phyloP scores from a whole-genome alignment of 1,140 invertebrate genomes.

The Bombus affinis region DNA sequence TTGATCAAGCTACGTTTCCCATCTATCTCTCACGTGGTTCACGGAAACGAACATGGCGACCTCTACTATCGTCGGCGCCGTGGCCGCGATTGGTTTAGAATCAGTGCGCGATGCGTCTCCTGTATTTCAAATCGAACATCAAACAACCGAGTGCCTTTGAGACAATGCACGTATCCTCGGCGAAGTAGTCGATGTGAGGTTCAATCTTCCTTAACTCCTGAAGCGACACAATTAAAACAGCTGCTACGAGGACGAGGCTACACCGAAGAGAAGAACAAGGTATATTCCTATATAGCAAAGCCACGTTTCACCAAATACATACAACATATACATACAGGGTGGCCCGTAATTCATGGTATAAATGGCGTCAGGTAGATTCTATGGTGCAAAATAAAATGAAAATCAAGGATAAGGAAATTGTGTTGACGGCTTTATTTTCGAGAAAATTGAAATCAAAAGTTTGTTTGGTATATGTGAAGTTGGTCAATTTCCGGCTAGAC shows the following conservation, averaged over 20 bases:
- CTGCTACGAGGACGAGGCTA: not conserved
- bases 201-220: not conserved
- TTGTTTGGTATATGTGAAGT: no score
- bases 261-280: not conserved
- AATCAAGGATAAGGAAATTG: no score
- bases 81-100: slow-evolving; percentile 42
- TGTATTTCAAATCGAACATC: slow-evolving; percentile 48
- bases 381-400: no score
- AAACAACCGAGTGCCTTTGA: not conserved
- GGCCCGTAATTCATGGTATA: not conserved
- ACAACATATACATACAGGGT: not conserved
- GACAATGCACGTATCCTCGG: slow-evolving; percentile 30
- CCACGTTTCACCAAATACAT: not conserved
- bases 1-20: slow-evolving; percentile 10
- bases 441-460: no score
- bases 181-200: slow-evolving; percentile 19
- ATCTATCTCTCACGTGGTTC: slow-evolving; percentile 32
- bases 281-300: slow-evolving; percentile 1
- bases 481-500: no score
- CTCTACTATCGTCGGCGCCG: slow-evolving; percentile 17
- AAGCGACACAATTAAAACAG: not conserved
- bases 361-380: no score
- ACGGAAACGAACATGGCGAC: slow-evolving; percentile 37
- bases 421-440: no score
- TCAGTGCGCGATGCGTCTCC: slow-evolving; percentile 38